Percentiles rank a stretch among this genome's conserved stretches.
These are phyloP conservation scores for Chrysina gloriosa DNA, from an alignment of 2,888 invertebrate species.

Conservation along the genomic window DNA sequence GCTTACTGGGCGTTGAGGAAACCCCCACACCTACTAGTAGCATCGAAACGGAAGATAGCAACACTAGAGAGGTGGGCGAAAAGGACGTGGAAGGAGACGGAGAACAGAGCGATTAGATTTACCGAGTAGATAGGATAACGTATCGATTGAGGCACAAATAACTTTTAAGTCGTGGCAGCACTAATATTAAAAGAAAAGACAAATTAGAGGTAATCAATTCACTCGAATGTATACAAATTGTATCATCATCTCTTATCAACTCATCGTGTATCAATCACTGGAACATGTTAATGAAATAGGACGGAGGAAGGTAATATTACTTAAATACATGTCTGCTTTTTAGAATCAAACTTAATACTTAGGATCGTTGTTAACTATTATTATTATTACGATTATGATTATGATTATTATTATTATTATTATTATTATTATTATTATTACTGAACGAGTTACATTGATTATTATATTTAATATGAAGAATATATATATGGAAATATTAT, in stretches of 20 bases:
- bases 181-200: slow-evolving; percentile 44
- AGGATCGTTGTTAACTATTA: slow-evolving; percentile 65
- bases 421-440: slow-evolving; percentile 30
- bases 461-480: slow-evolving; percentile 24
- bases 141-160: slow-evolving; percentile 46
- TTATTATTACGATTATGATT: slow-evolving; percentile 4
- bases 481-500: slow-evolving; percentile 51
- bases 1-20: slow-evolving; percentile 63
- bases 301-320: no score
- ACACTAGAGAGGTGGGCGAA: slow-evolving; percentile 68
- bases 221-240: slow-evolving; percentile 22
- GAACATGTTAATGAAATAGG: no score
- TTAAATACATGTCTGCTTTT: slow-evolving; percentile 59
- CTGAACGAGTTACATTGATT: slow-evolving; percentile 28
- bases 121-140: slow-evolving; percentile 12
- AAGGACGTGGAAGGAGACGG: slow-evolving; percentile 70
- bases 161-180: slow-evolving; percentile 57
- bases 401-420: slow-evolving; percentile 23
- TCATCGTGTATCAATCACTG: neutral
- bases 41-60: slow-evolving; percentile 71
- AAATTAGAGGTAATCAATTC: neutral
- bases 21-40: slow-evolving; percentile 71
- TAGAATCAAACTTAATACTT: slow-evolving; percentile 64
- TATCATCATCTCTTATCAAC: neutral
- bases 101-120: slow-evolving; percentile 69